Evolutionary conservation across 2,113 vertebrate species (phyloP).

Genomic region (Oryzias curvinotus): DNA sequence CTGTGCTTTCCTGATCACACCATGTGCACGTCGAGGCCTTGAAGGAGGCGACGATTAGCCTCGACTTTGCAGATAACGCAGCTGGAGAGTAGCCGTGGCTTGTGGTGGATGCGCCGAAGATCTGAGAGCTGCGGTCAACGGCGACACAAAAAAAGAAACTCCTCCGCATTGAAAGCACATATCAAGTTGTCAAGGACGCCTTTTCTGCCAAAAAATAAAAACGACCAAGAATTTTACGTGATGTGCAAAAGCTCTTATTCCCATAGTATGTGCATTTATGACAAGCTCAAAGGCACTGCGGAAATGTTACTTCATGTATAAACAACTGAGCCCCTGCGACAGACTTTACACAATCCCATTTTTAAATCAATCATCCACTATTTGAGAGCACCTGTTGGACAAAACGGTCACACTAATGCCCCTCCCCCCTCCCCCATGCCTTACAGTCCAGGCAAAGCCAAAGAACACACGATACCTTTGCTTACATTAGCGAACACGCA

Average conservation of each 20-base stretch:
- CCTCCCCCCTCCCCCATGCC: conserved; percentile 2
- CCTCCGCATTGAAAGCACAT: conserved; percentile 1
- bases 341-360: too few species aligned
- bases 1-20: conserved; percentile 6
- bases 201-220: conserved; percentile 5
- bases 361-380: too few species aligned
- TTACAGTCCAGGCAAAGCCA: conserved; percentile 21
- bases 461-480: conserved; percentile 36
- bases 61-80: conserved; percentile 18
- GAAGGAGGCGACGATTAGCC: conserved; percentile 24
- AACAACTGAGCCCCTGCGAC: too few species aligned
- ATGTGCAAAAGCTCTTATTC: too few species aligned
- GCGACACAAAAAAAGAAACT: background rate
- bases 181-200: conserved; percentile 1
- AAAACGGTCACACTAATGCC: background rate
- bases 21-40: conserved; percentile 12
- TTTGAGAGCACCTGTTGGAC: conserved; percentile 32
- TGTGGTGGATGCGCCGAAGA: conserved; percentile 6
- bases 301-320: too few species aligned
- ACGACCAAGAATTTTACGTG: background rate
- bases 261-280: too few species aligned
- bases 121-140: conserved; percentile 2
- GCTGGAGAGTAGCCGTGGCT: conserved; percentile 20
- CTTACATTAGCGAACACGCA: conserved; percentile 23
- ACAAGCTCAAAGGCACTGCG: background rate